phyloP scores from a whole-genome alignment of 2,797 vertebrate species.

The Moxostoma hubbsi region DNA sequence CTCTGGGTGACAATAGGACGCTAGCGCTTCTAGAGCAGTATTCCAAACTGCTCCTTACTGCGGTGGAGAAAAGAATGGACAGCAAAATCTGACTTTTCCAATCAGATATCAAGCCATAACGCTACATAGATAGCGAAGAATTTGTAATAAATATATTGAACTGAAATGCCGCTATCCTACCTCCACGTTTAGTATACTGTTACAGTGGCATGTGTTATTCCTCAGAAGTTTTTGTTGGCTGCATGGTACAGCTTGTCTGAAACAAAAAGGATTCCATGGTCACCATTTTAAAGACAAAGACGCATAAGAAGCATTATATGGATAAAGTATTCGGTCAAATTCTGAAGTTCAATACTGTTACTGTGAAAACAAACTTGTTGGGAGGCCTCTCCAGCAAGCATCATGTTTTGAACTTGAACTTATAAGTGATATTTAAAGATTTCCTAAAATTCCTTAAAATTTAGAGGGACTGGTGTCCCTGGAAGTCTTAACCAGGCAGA shows the following conservation, averaged over 20 bases:
- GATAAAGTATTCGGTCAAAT: slow-evolving; percentile 3
- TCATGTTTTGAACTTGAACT: slow-evolving; percentile 6
- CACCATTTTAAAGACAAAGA: slow-evolving; percentile 23
- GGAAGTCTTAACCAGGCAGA: slow-evolving; percentile 47
- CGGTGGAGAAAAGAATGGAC: slow-evolving; percentile 89
- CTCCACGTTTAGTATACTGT: slow-evolving; percentile 47
- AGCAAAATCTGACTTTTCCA: slow-evolving; percentile 73
- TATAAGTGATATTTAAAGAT: slow-evolving; percentile 16
- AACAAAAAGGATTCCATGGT: slow-evolving; percentile 12
- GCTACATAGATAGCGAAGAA: background rate
- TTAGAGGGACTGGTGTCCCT: slow-evolving; percentile 32
- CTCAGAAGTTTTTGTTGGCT: background rate
- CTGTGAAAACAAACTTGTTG: background rate
- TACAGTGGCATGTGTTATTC: slow-evolving; percentile 6
- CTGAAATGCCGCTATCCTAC: slow-evolving; percentile 44
- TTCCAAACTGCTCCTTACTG: slow-evolving; percentile 90
- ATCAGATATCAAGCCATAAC: slow-evolving; percentile 42
- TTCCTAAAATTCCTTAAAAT: background rate
- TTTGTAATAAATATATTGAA: slow-evolving; percentile 21
- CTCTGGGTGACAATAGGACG: slow-evolving; percentile 81
- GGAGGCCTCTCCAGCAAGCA: slow-evolving; percentile 12
- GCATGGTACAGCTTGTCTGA: background rate
- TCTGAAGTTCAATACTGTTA: background rate
- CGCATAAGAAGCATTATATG: background rate
- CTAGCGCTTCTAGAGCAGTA: slow-evolving; percentile 93